Evolutionary conservation across 2,797 vertebrate species (phyloP).

Genomic region (Sebastes glaucus): DNA sequence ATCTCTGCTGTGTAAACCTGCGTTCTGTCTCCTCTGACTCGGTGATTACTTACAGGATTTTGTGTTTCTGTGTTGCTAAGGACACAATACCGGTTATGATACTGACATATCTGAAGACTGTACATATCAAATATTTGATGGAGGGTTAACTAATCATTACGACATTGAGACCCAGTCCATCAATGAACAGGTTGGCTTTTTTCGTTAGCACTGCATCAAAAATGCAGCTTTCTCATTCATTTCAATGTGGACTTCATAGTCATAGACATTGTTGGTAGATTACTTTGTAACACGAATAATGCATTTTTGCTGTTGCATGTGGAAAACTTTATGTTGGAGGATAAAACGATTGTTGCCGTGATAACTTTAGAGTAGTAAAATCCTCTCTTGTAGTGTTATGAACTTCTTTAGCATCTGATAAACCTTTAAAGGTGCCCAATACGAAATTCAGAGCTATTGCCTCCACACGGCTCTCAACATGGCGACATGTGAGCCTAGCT

Average conservation of each 20-base stretch:
- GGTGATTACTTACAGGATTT: background rate
- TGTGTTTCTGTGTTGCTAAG: background rate
- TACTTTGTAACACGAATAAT: background rate
- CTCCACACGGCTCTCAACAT: too few species aligned
- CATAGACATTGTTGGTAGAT: background rate
- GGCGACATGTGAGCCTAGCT: background rate
- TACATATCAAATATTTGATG: background rate
- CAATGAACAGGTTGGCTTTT: background rate
- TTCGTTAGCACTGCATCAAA: background rate
- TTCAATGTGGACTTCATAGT: background rate
- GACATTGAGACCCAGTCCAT: background rate
- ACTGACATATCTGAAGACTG: background rate
- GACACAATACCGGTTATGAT: background rate
- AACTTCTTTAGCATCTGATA: background rate
- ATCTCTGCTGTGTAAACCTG: background rate
- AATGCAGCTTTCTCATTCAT: background rate
- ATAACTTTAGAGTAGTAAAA: background rate
- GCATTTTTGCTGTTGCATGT: background rate
- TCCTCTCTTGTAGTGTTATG: background rate
- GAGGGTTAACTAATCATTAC: background rate
- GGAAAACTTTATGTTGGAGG: background rate
- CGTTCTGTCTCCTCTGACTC: background rate
- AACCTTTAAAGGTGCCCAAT: background rate
- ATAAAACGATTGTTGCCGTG: background rate
- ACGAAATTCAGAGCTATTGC: too few species aligned